A percentile compares a stretch with the other conserved stretches of the same genome.
Conservation (phyloP, 1,140 invertebrate genomes). For the Eriosoma lanigerum region DNA sequence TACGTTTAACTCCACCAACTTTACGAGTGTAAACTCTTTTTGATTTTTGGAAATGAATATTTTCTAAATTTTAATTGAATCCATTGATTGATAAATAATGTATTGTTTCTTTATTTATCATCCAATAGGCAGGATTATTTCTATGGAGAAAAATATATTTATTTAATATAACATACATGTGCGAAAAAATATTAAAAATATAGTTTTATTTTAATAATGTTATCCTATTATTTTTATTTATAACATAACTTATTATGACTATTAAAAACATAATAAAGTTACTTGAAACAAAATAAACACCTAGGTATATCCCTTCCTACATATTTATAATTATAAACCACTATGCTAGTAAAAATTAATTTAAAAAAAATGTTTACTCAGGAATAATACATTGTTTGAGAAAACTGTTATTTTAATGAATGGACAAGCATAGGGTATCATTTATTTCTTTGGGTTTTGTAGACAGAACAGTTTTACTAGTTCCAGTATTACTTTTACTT, state of each 20-base stretch:
- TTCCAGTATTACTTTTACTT: not conserved
- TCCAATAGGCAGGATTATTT: not conserved
- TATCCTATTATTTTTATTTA: not conserved
- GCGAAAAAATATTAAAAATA: too few relatives aligned
- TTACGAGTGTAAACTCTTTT: conserved; percentile 52
- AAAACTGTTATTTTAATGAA: not conserved
- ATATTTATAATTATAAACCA: conserved; percentile 1
- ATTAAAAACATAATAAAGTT: too few relatives aligned
- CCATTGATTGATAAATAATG: conserved; percentile 18
- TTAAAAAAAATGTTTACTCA: not conserved
- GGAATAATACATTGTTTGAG: not conserved
- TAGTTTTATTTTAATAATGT: conserved; percentile 5
- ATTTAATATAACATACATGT: conserved; percentile 6
- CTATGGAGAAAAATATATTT: conserved; percentile 5
- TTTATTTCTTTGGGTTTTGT: conserved; percentile 10
- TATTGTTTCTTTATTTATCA: not conserved
- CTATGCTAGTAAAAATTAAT: too few relatives aligned
- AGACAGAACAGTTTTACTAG: conserved; percentile 4
- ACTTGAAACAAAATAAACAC: not conserved
- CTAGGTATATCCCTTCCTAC: not conserved
- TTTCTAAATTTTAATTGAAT: conserved; percentile 8
- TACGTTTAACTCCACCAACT: not conserved
- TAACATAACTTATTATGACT: conserved; percentile 1
- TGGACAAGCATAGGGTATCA: not conserved
- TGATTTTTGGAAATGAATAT: conserved; percentile 24